A percentile compares a stretch with the other conserved stretches of the same genome.
Evolutionary conservation across 2,113 vertebrate genomes (phyloP).

Genomic region (Lagopus muta): DNA sequence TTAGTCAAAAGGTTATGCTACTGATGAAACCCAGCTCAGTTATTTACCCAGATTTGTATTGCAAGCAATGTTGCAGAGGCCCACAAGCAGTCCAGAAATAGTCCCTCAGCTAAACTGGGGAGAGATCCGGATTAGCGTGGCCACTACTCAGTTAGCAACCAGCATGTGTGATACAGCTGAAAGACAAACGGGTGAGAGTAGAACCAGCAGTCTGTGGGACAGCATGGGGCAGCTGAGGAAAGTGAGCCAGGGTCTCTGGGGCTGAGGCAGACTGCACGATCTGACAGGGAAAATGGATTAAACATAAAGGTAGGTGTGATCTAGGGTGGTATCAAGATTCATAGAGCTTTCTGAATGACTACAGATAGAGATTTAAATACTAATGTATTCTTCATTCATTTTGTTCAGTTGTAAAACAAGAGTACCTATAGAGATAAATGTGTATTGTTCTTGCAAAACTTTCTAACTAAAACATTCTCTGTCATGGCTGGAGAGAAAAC

Average conservation of each 20-base stretch:
- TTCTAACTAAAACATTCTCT: background rate
- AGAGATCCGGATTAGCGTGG: background rate
- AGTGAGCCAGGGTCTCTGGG: background rate
- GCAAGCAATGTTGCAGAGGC: background rate
- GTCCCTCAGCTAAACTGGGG: background rate
- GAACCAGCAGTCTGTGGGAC: slow-evolving; percentile 11
- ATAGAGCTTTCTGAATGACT: background rate
- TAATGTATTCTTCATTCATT: background rate
- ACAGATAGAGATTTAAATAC: background rate
- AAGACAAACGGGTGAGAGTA: background rate
- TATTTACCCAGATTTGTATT: background rate
- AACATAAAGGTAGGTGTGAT: background rate
- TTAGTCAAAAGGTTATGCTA: background rate
- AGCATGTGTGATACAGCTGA: background rate
- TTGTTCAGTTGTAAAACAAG: background rate
- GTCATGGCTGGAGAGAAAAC: background rate
- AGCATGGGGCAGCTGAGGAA: background rate
- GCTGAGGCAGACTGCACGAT: background rate
- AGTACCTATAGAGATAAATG: background rate
- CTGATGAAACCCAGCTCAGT: background rate
- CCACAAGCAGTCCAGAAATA: background rate
- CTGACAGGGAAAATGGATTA: background rate
- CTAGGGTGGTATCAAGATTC: background rate
- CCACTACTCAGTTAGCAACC: slow-evolving; percentile 1
- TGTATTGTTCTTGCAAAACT: background rate